A percentile compares a stretch with the other conserved stretches of the same genome.
Conservation (phyloP, 2,113 vertebrate species). For the Hemiscyllium ocellatum region DNA sequence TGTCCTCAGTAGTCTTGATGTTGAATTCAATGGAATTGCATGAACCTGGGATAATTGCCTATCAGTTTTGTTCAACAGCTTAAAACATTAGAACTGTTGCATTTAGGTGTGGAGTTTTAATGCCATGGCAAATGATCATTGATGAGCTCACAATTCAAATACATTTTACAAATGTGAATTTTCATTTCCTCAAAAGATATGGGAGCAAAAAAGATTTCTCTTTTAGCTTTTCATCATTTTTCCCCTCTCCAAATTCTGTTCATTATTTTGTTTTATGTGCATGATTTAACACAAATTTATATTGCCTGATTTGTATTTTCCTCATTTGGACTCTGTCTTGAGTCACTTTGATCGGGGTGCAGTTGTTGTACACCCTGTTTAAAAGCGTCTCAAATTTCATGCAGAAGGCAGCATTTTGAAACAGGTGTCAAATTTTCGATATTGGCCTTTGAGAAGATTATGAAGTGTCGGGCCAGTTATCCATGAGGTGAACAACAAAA, state of each 20-base stretch:
- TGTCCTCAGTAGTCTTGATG: background rate
- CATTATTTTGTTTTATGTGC: background rate
- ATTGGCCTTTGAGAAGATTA: background rate
- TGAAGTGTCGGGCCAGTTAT: background rate
- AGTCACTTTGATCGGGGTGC: background rate
- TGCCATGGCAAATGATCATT: background rate
- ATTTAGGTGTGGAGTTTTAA: background rate
- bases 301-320: background rate
- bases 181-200: background rate
- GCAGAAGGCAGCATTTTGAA: background rate
- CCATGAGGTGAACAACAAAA: background rate
- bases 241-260: background rate
- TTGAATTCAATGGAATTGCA: background rate
- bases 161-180: background rate
- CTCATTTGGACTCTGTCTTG: background rate
- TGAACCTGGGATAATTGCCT: background rate
- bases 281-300: background rate
- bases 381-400: background rate
- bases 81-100: background rate
- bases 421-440: background rate
- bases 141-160: background rate
- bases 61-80: background rate
- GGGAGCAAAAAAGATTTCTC: background rate
- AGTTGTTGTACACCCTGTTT: background rate
- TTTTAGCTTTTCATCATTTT: background rate